Evolutionary conservation across 2,888 invertebrate genomes (phyloP).

Genomic region (Malthinus flaveolus): DNA sequence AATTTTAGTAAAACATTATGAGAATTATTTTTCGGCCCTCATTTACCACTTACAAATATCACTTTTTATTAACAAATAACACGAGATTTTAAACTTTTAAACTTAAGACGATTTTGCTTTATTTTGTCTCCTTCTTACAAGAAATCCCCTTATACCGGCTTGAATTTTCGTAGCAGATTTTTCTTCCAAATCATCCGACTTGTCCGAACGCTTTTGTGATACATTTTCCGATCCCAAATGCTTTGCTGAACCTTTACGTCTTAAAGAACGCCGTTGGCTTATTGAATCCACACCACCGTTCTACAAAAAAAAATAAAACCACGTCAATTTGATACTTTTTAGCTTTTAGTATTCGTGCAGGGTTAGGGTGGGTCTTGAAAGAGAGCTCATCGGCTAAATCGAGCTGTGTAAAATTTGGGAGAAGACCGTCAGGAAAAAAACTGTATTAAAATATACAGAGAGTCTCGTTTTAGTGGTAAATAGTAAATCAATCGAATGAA

Average conservation of each 20-base stretch:
- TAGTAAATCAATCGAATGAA: too few species aligned
- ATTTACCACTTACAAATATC: background rate
- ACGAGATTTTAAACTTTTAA: conserved; percentile 1
- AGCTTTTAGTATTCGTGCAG: too few species aligned
- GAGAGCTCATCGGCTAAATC: too few species aligned
- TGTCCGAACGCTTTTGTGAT: conserved; percentile 18
- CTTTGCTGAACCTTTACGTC: conserved; percentile 44
- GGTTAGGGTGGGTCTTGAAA: too few species aligned
- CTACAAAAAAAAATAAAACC: conserved; percentile 37
- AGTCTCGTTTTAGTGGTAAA: too few species aligned
- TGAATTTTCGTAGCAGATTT: conserved; percentile 60
- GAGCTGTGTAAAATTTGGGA: too few species aligned
- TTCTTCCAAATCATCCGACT: conserved; percentile 45
- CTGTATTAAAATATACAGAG: too few species aligned
- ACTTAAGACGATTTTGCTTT: conserved; percentile 35
- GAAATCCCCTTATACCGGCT: conserved; percentile 60
- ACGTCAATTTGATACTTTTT: too few species aligned
- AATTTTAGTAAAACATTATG: too few species aligned
- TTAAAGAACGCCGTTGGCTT: conserved; percentile 37
- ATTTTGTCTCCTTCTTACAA: conserved; percentile 58
- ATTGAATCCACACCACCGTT: conserved; percentile 40
- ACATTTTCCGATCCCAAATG: conserved; percentile 19
- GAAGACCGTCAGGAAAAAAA: too few species aligned
- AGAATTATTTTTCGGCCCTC: too few species aligned
- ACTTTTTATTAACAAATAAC: conserved; percentile 1